Percentiles rank a stretch among this genome's conserved stretches.
Conservation (phyloP, 2,888 invertebrate genomes). For the Limenitis camilla region DNA sequence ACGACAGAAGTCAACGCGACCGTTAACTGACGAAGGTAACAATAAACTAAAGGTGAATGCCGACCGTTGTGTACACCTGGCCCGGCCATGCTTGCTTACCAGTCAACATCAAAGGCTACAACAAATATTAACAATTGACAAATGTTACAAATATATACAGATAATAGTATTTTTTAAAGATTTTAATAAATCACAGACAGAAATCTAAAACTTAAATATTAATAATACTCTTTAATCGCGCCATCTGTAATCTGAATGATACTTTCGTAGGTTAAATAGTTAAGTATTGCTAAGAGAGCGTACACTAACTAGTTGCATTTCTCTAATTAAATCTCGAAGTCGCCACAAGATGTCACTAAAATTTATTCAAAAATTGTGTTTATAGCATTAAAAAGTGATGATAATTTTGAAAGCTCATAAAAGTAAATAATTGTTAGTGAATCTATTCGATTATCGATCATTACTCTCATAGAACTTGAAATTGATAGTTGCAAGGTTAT, state of each 20-base stretch:
- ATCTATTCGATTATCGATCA: too few species aligned
- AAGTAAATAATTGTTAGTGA: too few species aligned
- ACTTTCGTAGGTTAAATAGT: not conserved
- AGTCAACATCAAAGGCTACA: not conserved
- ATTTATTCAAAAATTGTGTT: not conserved
- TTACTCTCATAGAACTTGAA: too few species aligned
- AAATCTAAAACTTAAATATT: not conserved
- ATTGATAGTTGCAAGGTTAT: too few species aligned
- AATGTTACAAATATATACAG: not conserved
- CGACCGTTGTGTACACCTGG: too few species aligned
- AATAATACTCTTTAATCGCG: not conserved
- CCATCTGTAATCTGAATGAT: slow-evolving; percentile 3
- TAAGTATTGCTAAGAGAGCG: not conserved
- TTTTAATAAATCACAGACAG: too few species aligned
- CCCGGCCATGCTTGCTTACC: not conserved
- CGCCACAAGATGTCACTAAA: not conserved
- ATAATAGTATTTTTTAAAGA: not conserved
- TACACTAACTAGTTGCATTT: too few species aligned
- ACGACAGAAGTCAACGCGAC: slow-evolving; percentile 30
- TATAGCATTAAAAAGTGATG: not conserved
- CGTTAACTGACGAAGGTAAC: slow-evolving; percentile 30
- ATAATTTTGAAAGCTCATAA: too few species aligned
- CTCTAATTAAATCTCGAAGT: not conserved
- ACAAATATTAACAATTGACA: not conserved
- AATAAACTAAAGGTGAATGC: slow-evolving; percentile 32